Base-by-base conservation (phyloP, 2,888 invertebrate genomes). In the Melinaea menophilus region DNA sequence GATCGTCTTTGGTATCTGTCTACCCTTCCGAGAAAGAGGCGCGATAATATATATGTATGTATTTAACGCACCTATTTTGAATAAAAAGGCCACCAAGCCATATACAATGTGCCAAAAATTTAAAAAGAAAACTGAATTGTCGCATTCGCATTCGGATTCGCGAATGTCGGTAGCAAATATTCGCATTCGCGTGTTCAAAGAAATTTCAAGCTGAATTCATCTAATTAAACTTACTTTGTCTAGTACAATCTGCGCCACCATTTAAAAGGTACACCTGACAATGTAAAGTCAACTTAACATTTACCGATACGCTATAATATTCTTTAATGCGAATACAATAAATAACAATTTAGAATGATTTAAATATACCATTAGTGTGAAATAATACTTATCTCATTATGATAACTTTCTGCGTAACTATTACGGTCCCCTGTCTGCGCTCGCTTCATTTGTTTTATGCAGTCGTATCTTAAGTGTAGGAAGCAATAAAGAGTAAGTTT, bases 361-460 rank as follows among this genome's bases (percentile, higher is more conserved):
- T 22, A 22, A 51, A 51, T 51, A 51, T n/a, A 48, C 48, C 31
- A 51, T 51, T 51, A 11, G 9, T 31, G 51, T 51, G 31, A 51
- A 31, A n/a, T 31, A 31, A 9, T 51, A 48, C 31, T 31, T 9
- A 41, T 9, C 7, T 7, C 7, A 37, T 5, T 3, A 7, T 51
- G 5, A 51, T 51, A 31, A 7, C 31, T 51, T 51, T 51, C 31
- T 51, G 51, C 31, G 5, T 31, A 3, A 7, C 51, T 31, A 51
- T 51, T 5, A 51, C 31, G 51, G 31, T 51, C 51, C 31, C 31
- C 22, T 22, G 51, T 31, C 5, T 51, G 51, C 31, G 51, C 12
- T 2, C 31, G 7, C 48, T 13, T n/a, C 5, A 13, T 48, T 48
- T 22, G 22, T 48, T 48, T 48, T 48, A 48, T 48, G 48, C 48